Base-by-base conservation (phyloP, 2,113 vertebrate species). In the Emberiza fucata region DNA sequence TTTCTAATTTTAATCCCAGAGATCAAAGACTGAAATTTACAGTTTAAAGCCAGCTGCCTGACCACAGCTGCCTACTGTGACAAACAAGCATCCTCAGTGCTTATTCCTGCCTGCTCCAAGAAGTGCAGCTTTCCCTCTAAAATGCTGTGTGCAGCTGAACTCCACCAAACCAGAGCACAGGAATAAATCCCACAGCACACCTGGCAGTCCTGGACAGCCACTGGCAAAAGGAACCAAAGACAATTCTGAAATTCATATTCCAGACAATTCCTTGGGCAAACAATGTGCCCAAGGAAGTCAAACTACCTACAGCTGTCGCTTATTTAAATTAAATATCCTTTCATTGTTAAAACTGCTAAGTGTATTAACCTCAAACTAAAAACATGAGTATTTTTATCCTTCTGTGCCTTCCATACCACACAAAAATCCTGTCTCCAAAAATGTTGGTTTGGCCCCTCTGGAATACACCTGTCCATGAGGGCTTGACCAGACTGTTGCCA, bases 1-100 rank as follows among this genome's bases (percentile, higher is more conserved):
- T 75, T 86, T 45, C 88, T 93, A 47, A 86, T 90, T 95, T 88
- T 75, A 78, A 83, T 81, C 68, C 13, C 37, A 19, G 63, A 70
- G 54, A 80, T 66, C 71, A 77, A 90, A 93, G 88, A 5, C 35
- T 19, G 40, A 50, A 54, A 89, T 64, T 45, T 4, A 5, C 9
- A 33, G 40, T 91, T 85, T 40, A 14, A 60, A 91, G 47, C 2
- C 80, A 93, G 76, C 39, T 2, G 3, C 59, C 68, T 80, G 71
- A 81, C 50, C 57, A 24, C 78, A 56, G 64, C 72, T 50, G 71
- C 56, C 24, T n/a, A 3, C 16, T 1, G 31, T 53, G 79, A 39
- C 77, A 21, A 50, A 75, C 3, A 2, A 59, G 25, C 60, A 9
- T 5, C 60, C 86, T 61, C n/a, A 21, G 53, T 21, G 45, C 60